Evolutionary conservation across 2,113 vertebrate genomes (phyloP).

Genomic region (Cavia aperea): DNA sequence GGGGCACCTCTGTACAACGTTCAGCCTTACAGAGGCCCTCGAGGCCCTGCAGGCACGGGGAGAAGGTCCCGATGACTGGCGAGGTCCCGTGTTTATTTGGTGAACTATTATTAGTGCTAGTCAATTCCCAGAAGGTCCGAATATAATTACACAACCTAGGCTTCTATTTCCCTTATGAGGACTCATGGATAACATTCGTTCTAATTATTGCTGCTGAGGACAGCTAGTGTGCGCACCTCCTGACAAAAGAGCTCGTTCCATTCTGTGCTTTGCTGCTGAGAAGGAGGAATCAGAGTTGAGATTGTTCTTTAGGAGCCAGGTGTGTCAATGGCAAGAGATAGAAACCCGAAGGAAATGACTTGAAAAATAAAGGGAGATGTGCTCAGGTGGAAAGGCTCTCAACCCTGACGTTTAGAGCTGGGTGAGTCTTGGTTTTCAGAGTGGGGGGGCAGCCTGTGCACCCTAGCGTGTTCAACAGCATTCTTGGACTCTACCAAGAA

Average conservation of each 20-base stretch:
- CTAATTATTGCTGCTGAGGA: not conserved
- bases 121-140: not conserved
- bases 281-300: not conserved
- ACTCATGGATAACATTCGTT: not conserved
- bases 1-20: not conserved
- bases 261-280: not conserved
- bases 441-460: too few relatives aligned
- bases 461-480: not conserved
- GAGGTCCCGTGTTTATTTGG: constrained; percentile 7
- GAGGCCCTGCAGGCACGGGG: not conserved
- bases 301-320: not conserved
- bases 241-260: not conserved
- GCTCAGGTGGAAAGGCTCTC: not conserved
- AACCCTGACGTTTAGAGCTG: not conserved
- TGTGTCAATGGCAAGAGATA: not conserved
- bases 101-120: not conserved
- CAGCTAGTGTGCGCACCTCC: not conserved
- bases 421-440: not conserved
- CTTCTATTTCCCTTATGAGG: constrained; percentile 20
- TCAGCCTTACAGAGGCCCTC: not conserved
- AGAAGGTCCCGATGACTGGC: not conserved
- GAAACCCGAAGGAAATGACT: not conserved
- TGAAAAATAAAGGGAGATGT: not conserved
- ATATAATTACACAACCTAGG: not conserved
- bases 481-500: not conserved